A percentile compares a stretch with the other conserved stretches of the same genome.
Conservation (phyloP, 2,797 vertebrate genomes). For the Alca torda region DNA sequence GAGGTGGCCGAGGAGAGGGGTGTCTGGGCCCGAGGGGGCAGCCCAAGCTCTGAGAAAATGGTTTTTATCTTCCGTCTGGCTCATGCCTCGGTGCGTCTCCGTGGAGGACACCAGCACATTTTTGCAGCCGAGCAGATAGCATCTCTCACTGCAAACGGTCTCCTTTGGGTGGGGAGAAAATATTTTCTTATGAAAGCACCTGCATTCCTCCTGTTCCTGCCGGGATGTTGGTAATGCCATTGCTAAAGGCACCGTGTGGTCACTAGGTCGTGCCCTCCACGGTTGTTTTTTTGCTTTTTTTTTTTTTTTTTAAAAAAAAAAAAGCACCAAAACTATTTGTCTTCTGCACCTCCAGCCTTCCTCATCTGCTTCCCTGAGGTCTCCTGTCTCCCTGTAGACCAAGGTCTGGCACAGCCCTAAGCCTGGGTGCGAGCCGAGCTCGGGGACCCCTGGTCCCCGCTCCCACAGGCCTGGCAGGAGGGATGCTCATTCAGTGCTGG, state of each 20-base stretch:
- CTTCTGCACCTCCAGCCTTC: background rate
- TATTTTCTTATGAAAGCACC: background rate
- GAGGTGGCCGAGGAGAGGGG: fast-evolving
- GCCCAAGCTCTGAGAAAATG: background rate
- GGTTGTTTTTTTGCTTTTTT: background rate
- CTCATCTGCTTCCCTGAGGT: background rate
- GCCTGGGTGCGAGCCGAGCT: fast-evolving
- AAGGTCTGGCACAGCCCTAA: background rate
- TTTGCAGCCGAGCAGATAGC: constrained; percentile 17
- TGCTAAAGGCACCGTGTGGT: background rate
- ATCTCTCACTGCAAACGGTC: background rate
- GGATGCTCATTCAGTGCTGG: fast-evolving
- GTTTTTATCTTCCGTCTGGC: background rate
- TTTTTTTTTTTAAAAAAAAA: background rate
- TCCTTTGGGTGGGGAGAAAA: background rate
- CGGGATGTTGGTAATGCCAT: background rate
- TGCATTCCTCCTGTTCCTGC: constrained; percentile 16
- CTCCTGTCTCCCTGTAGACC: background rate
- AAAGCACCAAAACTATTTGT: background rate
- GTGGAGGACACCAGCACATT: background rate
- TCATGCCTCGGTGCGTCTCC: background rate
- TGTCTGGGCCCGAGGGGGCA: background rate
- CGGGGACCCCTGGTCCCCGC: background rate
- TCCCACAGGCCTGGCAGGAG: fast-evolving
- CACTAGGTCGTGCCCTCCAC: background rate